Conservation (phyloP, 2,888 invertebrate species). For the Phorcus lineatus region DNA sequence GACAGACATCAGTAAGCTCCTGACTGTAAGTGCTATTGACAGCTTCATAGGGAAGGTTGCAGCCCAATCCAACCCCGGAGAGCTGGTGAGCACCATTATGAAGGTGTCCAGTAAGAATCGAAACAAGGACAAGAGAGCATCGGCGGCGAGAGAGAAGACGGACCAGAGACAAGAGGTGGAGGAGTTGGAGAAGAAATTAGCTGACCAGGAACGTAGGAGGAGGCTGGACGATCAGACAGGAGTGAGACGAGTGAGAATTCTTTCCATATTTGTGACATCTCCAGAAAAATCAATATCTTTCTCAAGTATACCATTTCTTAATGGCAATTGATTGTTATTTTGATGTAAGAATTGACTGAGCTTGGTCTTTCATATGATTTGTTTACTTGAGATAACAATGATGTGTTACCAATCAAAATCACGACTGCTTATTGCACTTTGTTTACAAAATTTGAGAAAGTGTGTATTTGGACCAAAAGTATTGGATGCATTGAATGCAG, state of each 20-base stretch:
- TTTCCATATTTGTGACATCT: too few relatives aligned
- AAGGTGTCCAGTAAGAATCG: slow-evolving; percentile 19
- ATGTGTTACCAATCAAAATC: too few relatives aligned
- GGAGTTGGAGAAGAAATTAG: background rate
- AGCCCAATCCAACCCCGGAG: slow-evolving; percentile 29
- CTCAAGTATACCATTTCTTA: too few relatives aligned
- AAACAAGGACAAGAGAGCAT: background rate
- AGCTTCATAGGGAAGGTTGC: slow-evolving; percentile 33
- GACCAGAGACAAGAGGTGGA: background rate
- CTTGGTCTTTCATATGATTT: too few relatives aligned
- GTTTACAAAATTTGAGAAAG: too few relatives aligned
- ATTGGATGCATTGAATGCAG: too few relatives aligned
- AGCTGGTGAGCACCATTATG: slow-evolving; percentile 30
- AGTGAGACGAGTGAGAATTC: background rate
- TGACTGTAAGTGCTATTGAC: slow-evolving; percentile 40
- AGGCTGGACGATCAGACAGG: background rate
- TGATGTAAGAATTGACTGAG: too few relatives aligned
- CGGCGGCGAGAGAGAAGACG: background rate
- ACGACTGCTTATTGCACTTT: too few relatives aligned
- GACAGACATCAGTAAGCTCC: slow-evolving; percentile 4
- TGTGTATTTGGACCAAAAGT: too few relatives aligned
- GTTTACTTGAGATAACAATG: too few relatives aligned
- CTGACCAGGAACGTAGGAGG: background rate
- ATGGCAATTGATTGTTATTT: too few relatives aligned
- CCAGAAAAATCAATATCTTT: too few relatives aligned